Evolutionary conservation across 2,888 invertebrate genomes (phyloP), one percentile per base, ranked within the genome.

Genomic region (Phasia obesa): DNA sequence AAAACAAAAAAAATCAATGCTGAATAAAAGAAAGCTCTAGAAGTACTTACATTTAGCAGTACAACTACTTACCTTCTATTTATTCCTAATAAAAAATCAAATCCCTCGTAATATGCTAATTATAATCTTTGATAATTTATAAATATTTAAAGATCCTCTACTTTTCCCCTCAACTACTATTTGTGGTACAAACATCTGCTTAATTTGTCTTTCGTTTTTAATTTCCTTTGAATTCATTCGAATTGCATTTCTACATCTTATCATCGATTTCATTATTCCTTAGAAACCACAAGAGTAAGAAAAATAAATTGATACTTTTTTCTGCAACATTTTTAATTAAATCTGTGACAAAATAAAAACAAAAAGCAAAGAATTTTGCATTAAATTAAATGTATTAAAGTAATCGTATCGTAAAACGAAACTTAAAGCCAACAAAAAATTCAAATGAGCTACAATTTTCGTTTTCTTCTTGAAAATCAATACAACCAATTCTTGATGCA

Each of bases 241-340:
- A 64, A 51, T 59, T 79, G 51, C 65, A 60, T 74, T 53, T 59
- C 27, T 44, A 53, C 60, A 74, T 73, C 79, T 80, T 80, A 80
- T 80, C 79, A 80, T 80, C 79, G 79, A 73, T 80, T 73, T 53
- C 60, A 27, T 53, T 80, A 69, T 80, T 80, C 79, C 67, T 53
- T 44, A 73, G 79, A 79, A 79, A 78, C 76, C 67, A 25, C 49
- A 64, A 53, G n/a, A 25, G 15, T 4, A 35, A 69, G 25, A 35
- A 53, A 44, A 51, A 42, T 59, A 73, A 59, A 79, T 73, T 59
- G 44, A 64, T 60, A 51, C 78, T 65, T 60, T 42, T 42, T 11
- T n/a, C 6, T 42, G 13, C 11, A 80, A 74, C 60, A 67, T 67
- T 73, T 67, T 73, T 79, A 79, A 73, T 79, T 73, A 73, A 79